Evolutionary conservation across 2,113 vertebrate species (phyloP).

Genomic region (Psilopogon haemacephalus): DNA sequence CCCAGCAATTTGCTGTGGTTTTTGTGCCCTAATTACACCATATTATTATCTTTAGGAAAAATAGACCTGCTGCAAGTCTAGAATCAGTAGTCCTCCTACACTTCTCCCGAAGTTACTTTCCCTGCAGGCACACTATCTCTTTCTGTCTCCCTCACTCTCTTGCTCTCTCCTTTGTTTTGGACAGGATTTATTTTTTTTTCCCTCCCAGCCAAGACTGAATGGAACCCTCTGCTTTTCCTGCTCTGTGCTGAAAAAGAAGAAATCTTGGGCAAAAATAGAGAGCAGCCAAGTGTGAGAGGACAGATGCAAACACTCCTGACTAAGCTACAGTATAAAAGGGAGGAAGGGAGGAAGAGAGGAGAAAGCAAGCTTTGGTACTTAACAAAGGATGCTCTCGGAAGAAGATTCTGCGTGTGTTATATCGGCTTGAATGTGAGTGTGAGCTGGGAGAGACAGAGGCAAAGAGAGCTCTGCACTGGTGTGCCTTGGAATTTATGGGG

Average conservation of each 20-base stretch:
- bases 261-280: not conserved
- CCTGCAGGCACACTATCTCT: not conserved
- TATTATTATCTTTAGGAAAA: conserved; percentile 45
- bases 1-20: not conserved
- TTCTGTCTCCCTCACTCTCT: not conserved
- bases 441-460: not conserved
- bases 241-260: not conserved
- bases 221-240: not conserved
- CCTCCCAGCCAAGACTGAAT: not conserved
- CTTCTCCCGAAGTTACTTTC: conserved; percentile 26
- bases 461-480: not conserved
- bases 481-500: not conserved
- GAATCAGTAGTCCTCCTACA: conserved; percentile 51
- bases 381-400: not conserved
- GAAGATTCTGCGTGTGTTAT: accelerated
- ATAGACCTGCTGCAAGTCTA: conserved; percentile 22
- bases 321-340: not conserved
- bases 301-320: not conserved
- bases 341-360: too few relatives aligned
- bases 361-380: not conserved
- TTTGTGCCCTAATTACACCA: conserved; percentile 15
- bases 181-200: not conserved
- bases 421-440: accelerated
- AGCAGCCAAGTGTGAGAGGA: not conserved
- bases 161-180: not conserved